Percentiles rank a stretch among this genome's conserved stretches.
phyloP scores from a whole-genome alignment of 2,113 vertebrate species.

The Desmodus rotundus region DNA sequence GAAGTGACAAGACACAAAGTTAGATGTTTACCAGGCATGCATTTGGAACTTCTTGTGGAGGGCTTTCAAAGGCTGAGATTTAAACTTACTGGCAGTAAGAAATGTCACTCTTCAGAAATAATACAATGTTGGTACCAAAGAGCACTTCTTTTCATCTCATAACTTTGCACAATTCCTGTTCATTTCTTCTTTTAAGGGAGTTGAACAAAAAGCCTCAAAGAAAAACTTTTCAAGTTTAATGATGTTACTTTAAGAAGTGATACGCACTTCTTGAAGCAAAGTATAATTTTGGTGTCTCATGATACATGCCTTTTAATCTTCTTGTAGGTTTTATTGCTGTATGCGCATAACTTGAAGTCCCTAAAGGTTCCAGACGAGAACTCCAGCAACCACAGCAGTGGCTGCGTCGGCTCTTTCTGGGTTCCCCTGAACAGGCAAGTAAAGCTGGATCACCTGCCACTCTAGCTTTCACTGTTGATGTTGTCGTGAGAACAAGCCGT shows the following conservation, averaged over 20 bases:
- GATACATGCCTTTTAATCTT: slow-evolving; percentile 29
- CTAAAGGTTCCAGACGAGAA: not conserved
- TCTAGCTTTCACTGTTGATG: not conserved
- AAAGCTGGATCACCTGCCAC: not conserved
- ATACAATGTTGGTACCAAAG: not conserved
- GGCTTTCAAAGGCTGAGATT: not conserved
- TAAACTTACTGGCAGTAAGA: not conserved
- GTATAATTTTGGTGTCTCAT: not conserved
- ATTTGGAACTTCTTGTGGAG: not conserved
- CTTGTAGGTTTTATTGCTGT: slow-evolving; percentile 72
- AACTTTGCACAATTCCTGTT: not conserved
- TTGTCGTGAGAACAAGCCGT: not conserved
- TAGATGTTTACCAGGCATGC: not conserved
- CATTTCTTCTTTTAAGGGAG: slow-evolving; percentile 10
- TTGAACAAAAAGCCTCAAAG: not conserved
- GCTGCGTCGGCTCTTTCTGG: slow-evolving; percentile 18
- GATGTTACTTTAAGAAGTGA: not conserved
- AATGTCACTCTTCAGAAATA: not conserved
- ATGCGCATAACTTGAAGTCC: slow-evolving; percentile 66
- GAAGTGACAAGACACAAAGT: not conserved
- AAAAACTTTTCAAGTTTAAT: not conserved
- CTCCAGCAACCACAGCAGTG: accelerated
- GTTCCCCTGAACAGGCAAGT: slow-evolving; percentile 66
- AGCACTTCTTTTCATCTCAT: not conserved
- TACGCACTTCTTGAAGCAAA: not conserved